Evolutionary conservation across 2,113 vertebrate species (phyloP).

Genomic region (Triplophysa siluroides): DNA sequence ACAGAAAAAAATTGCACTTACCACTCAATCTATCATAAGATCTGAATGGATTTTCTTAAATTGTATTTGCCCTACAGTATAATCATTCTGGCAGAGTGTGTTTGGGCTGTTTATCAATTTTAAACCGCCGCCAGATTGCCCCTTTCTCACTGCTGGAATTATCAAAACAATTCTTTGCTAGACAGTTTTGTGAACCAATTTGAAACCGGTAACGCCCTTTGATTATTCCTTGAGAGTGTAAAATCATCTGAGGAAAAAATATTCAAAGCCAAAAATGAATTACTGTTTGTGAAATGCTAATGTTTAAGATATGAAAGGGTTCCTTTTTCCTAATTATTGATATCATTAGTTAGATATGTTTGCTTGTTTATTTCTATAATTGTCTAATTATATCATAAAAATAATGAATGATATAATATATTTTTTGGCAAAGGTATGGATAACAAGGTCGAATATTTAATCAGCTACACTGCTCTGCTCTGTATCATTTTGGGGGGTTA

Average conservation of each 20-base stretch:
- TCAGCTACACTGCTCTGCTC: background rate
- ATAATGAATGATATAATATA: background rate
- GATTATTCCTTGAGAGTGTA: slow-evolving; percentile 23
- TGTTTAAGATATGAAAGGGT: background rate
- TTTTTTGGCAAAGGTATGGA: background rate
- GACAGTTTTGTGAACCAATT: slow-evolving; percentile 5
- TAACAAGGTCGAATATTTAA: slow-evolving; percentile 2
- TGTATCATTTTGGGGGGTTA: background rate
- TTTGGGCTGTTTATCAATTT: slow-evolving; percentile 41
- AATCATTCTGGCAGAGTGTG: slow-evolving; percentile 11
- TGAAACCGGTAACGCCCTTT: slow-evolving; percentile 27
- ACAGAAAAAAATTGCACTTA: background rate
- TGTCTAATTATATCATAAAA: slow-evolving; percentile 7
- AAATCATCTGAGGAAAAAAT: slow-evolving; percentile 29
- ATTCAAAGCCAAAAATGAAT: slow-evolving; percentile 47
- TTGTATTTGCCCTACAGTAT: slow-evolving; percentile 1
- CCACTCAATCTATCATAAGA: slow-evolving; percentile 7
- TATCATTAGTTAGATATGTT: slow-evolving; percentile 1
- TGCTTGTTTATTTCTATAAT: slow-evolving; percentile 10
- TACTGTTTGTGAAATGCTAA: slow-evolving; percentile 36
- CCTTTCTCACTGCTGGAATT: slow-evolving; percentile 28
- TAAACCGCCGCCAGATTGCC: slow-evolving; percentile 24
- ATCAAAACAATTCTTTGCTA: slow-evolving; percentile 36
- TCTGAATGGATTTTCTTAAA: slow-evolving; percentile 11
- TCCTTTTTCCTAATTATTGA: background rate